Conservation (phyloP, 1,140 invertebrate species). For the Ephestia elutella region DNA sequence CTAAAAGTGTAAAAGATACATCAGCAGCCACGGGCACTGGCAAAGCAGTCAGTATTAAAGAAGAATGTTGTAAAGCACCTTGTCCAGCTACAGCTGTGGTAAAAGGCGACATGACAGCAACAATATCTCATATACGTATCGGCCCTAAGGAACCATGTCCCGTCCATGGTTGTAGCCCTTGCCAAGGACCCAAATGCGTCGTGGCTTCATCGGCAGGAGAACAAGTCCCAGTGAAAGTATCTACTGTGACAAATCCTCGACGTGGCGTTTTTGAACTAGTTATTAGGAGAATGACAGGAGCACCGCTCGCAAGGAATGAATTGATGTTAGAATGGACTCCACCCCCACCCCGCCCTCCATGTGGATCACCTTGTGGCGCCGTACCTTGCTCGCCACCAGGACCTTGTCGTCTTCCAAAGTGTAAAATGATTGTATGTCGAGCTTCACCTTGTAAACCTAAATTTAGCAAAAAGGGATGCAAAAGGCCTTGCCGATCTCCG, state of each 20-base stretch:
- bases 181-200: slow-evolving; percentile 52
- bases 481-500: slow-evolving; percentile 19
- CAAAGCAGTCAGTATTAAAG: slow-evolving; percentile 51
- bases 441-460: slow-evolving; percentile 37
- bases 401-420: slow-evolving; percentile 39
- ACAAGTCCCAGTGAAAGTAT: slow-evolving; percentile 49
- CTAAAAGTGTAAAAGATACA: slow-evolving; percentile 23
- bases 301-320: slow-evolving; percentile 61
- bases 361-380: slow-evolving; percentile 29
- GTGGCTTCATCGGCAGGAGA: slow-evolving; percentile 37
- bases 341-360: slow-evolving; percentile 39
- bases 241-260: slow-evolving; percentile 49
- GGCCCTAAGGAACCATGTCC: slow-evolving; percentile 49
- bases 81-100: slow-evolving; percentile 31
- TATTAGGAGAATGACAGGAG: slow-evolving; percentile 52
- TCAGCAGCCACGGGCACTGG: slow-evolving; percentile 25
- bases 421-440: slow-evolving; percentile 41
- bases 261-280: slow-evolving; percentile 65
- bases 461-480: slow-evolving; percentile 38
- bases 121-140: slow-evolving; percentile 56
- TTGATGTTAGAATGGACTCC: slow-evolving; percentile 65
- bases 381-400: slow-evolving; percentile 23
- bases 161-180: slow-evolving; percentile 45
- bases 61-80: slow-evolving; percentile 34
- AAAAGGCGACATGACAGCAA: slow-evolving; percentile 50